Conservation (phyloP, 2,113 vertebrate genomes). For the Pantherophis guttatus region DNA sequence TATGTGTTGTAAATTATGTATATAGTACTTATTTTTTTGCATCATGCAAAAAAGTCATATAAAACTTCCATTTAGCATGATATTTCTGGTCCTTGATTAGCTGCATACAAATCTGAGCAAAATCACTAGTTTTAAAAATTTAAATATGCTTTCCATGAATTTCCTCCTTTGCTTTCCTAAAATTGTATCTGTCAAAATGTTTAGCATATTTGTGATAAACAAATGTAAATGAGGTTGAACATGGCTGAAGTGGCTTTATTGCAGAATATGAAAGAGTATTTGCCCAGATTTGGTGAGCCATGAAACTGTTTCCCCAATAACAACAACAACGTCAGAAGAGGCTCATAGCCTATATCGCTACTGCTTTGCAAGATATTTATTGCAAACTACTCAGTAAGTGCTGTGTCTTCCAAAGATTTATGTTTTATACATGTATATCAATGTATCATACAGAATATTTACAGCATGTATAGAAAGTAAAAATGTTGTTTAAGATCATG, state of each 20-base stretch:
- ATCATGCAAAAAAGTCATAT: background rate
- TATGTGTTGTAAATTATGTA: background rate
- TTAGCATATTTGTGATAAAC: constrained; percentile 17
- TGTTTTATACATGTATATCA: background rate
- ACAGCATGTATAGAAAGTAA: background rate
- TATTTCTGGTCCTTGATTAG: background rate
- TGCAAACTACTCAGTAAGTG: background rate
- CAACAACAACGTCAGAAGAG: background rate
- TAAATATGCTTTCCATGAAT: background rate
- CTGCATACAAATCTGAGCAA: background rate
- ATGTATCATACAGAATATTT: background rate
- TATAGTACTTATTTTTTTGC: background rate
- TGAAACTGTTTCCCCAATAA: background rate
- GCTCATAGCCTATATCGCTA: background rate
- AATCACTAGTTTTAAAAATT: background rate
- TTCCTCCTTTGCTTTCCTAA: background rate
- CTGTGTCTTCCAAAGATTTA: background rate
- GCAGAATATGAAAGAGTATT: background rate
- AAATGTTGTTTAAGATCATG: background rate
- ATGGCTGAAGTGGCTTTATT: background rate
- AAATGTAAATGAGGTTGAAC: background rate
- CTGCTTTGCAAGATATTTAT: background rate
- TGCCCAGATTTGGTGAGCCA: background rate
- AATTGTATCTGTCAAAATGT: constrained; percentile 5
- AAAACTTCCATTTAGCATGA: background rate